phyloP scores from a whole-genome alignment of 2,797 vertebrate genomes.

The Takifugu ocellatus region DNA sequence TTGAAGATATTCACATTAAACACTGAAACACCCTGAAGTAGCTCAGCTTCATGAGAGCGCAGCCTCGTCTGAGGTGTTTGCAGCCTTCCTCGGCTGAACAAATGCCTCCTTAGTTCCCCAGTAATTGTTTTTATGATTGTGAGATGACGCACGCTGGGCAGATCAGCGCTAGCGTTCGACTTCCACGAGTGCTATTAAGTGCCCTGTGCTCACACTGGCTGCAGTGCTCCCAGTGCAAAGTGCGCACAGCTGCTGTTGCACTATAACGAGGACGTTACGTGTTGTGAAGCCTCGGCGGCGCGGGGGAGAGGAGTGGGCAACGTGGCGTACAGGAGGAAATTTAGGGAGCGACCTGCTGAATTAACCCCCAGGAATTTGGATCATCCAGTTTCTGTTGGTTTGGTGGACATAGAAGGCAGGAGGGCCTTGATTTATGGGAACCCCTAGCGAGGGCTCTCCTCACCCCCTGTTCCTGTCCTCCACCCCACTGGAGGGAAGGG shows the following conservation, averaged over 20 bases:
- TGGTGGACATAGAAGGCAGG: conserved; percentile 68
- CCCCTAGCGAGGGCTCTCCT: conserved; percentile 81
- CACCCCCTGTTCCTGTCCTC: conserved; percentile 83
- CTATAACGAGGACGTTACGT: conserved; percentile 23
- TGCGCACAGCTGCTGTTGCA: conserved; percentile 35
- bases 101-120: conserved; percentile 13
- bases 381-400: conserved; percentile 71
- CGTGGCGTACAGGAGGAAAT: conserved; percentile 56
- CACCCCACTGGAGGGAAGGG: conserved; percentile 53
- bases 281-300: conserved; percentile 20
- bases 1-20: too few relatives aligned
- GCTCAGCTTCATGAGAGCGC: not conserved
- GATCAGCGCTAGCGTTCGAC: conserved; percentile 45
- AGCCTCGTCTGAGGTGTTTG: too few relatives aligned
- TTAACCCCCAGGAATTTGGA: conserved; percentile 80
- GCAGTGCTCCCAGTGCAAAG: conserved; percentile 66
- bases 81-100: conserved; percentile 3
- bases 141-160: conserved; percentile 46
- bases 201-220: conserved; percentile 45
- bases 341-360: conserved; percentile 73
- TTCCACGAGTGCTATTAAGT: conserved; percentile 49
- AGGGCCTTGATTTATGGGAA: conserved; percentile 88
- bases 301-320: conserved; percentile 37
- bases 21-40: not conserved
- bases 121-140: conserved; percentile 56